A percentile compares a stretch with the other conserved stretches of the same genome.
Evolutionary conservation across 1,140 invertebrate genomes (phyloP).

Genomic region (Pectinophora gossypiella): DNA sequence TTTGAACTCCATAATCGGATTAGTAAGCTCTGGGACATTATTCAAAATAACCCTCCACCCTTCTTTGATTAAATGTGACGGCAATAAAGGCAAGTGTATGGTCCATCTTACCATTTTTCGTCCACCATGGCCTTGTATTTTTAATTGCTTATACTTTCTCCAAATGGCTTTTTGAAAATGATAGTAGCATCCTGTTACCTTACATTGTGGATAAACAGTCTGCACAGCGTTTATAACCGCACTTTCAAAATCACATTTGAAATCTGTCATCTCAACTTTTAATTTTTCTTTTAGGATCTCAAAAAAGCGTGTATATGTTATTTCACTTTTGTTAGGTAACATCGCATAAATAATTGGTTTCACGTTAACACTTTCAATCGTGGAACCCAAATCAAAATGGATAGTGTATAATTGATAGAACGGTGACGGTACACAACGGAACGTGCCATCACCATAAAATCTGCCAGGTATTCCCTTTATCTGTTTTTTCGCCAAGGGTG

Average conservation of each 20-base stretch:
- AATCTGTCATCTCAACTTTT: not conserved
- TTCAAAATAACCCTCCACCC: constrained; percentile 5
- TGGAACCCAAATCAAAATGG: constrained; percentile 5
- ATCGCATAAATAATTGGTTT: constrained; percentile 1
- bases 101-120: not conserved
- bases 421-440: not conserved
- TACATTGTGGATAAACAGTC: not conserved
- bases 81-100: not conserved
- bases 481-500: no score
- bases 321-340: constrained; percentile 3
- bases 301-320: not conserved
- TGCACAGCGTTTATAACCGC: constrained; percentile 3
- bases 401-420: constrained; percentile 5
- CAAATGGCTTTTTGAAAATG: constrained; percentile 2
- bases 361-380: not conserved
- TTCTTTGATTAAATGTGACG: constrained; percentile 1
- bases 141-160: not conserved
- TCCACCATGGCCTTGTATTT: not conserved
- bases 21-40: not conserved
- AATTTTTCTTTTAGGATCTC: constrained; percentile 5
- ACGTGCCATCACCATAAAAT: constrained; percentile 6
- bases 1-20: not conserved
- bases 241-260: constrained; percentile 8
- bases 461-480: no score
- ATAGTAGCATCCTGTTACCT: not conserved